These are phyloP conservation scores for Drosophila aff. DNA, from an alignment of 1,140 invertebrate genomes.

Conservation along the genomic window DNA sequence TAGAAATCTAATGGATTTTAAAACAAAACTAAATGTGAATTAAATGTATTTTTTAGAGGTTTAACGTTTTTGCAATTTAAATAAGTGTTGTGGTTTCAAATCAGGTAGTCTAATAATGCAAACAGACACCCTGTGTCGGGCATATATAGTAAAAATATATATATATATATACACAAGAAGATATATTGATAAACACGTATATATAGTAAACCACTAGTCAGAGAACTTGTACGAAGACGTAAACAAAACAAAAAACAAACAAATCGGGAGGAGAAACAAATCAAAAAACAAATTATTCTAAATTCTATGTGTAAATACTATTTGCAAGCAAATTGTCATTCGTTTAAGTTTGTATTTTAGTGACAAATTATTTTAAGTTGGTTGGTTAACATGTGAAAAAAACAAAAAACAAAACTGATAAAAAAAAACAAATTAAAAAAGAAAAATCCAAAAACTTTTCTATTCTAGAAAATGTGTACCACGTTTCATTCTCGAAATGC, in stretches of 20 bases:
- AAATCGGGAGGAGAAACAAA: constrained; percentile 25
- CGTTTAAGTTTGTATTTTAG: constrained; percentile 58
- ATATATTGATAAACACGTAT: constrained; percentile 32
- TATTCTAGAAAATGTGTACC: constrained; percentile 24
- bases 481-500: constrained; percentile 76
- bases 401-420: constrained; percentile 16
- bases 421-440: constrained; percentile 5
- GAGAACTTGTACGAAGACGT: constrained; percentile 40
- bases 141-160: constrained; percentile 30
- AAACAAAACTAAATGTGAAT: constrained; percentile 65
- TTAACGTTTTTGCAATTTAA: constrained; percentile 63
- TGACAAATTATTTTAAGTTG: constrained; percentile 60
- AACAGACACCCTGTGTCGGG: constrained; percentile 38
- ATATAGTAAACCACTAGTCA: constrained; percentile 69
- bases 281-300: constrained; percentile 38
- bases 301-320: constrained; percentile 57
- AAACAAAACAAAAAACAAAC: constrained; percentile 15
- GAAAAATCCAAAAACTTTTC: constrained; percentile 36
- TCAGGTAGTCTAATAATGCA: constrained; percentile 58
- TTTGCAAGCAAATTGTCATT: constrained; percentile 49
- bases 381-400: constrained; percentile 41
- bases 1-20: constrained; percentile 57
- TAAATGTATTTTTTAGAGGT: constrained; percentile 78
- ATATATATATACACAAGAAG: constrained; percentile 28
- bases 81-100: constrained; percentile 79